A percentile compares a stretch with the other conserved stretches of the same genome.
These are phyloP conservation scores for Anas platyrhynchos DNA, from an alignment of 2,113 vertebrate genomes.

Conservation along the genomic window DNA sequence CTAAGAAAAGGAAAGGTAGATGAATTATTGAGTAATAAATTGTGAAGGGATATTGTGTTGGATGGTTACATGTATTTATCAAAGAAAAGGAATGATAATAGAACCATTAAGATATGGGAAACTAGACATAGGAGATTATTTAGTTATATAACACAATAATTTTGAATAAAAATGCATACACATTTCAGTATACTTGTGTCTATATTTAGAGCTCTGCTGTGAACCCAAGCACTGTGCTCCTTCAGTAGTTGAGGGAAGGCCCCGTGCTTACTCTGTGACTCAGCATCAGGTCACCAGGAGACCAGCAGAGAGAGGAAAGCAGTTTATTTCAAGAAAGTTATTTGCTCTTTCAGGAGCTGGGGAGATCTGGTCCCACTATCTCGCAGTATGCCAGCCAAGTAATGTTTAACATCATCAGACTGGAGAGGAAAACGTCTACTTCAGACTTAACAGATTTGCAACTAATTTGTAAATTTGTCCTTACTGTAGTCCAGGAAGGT, in stretches of 20 bases:
- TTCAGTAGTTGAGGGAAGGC: background rate
- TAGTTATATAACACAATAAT: background rate
- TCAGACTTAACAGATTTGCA: background rate
- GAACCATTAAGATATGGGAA: background rate
- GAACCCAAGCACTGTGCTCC: background rate
- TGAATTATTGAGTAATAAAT: constrained; percentile 37
- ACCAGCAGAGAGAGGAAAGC: background rate
- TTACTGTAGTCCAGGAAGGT: background rate
- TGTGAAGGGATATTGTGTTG: background rate
- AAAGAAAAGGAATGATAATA: background rate
- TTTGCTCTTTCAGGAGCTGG: background rate
- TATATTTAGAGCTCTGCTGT: background rate
- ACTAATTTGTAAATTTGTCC: no score
- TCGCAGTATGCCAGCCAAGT: background rate
- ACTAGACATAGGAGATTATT: background rate
- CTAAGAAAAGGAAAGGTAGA: background rate
- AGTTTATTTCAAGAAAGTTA: background rate
- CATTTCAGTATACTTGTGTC: background rate
- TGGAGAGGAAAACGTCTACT: background rate
- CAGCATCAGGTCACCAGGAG: background rate
- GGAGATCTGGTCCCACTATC: no score
- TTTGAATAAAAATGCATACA: background rate
- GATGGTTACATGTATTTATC: background rate
- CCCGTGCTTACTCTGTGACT: background rate
- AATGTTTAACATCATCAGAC: no score